Conservation (phyloP, 2,888 invertebrate genomes). For the Drosophila fulvimacula region DNA sequence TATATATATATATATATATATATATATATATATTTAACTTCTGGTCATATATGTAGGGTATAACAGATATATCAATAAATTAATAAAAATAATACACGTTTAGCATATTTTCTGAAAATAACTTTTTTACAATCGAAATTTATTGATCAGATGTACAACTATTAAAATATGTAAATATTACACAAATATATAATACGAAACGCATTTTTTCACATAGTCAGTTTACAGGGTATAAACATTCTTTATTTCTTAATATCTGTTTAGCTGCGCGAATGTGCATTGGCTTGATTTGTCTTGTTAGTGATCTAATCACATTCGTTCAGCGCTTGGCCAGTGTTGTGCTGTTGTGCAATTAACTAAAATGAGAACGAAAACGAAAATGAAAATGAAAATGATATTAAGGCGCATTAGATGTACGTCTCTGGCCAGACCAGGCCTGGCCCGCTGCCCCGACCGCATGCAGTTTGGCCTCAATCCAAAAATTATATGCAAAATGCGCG, state of each 20-base stretch:
- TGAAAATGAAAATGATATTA: slow-evolving; percentile 30
- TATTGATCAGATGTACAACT: too few species aligned
- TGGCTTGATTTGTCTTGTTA: slow-evolving; percentile 28
- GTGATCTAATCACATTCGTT: slow-evolving; percentile 43
- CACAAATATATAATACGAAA: too few species aligned
- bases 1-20: too few species aligned
- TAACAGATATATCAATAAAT: not conserved
- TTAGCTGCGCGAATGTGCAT: slow-evolving; percentile 1
- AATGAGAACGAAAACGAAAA: slow-evolving; percentile 53
- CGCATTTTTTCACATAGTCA: not conserved
- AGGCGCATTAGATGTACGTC: slow-evolving; percentile 59
- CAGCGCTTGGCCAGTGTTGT: slow-evolving; percentile 21
- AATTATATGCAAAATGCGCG: slow-evolving; percentile 68
- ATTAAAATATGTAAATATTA: too few species aligned
- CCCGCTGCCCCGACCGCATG: slow-evolving; percentile 7
- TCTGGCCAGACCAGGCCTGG: not conserved
- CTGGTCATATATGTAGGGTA: too few species aligned
- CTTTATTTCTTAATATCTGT: slow-evolving; percentile 8
- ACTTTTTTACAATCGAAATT: too few species aligned
- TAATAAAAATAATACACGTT: too few species aligned
- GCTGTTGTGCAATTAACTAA: slow-evolving; percentile 68
- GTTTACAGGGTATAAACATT: slow-evolving; percentile 11
- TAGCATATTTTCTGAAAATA: too few species aligned
- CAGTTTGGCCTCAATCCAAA: slow-evolving; percentile 67
- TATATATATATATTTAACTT: too few species aligned